These are phyloP conservation scores for Gadus chalcogrammus DNA, from an alignment of 2,113 vertebrate species.

Conservation along the genomic window DNA sequence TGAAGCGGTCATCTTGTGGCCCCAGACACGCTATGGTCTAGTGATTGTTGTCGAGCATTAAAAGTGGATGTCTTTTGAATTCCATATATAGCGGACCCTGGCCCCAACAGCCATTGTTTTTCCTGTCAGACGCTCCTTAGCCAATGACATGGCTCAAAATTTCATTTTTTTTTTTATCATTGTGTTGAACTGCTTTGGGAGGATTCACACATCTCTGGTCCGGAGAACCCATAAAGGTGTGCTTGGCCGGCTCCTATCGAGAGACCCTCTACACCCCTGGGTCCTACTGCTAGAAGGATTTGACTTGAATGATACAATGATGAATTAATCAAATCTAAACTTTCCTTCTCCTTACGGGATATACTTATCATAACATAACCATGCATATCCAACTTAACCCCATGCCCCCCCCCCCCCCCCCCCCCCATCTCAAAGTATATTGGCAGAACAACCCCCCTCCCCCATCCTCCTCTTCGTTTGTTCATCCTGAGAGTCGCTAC, in stretches of 20 bases:
- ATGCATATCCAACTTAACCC: too few relatives aligned
- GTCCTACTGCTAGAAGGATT: conserved; percentile 66
- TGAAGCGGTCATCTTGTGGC: conserved; percentile 72
- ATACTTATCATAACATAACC: too few relatives aligned
- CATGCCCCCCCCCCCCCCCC: too few relatives aligned
- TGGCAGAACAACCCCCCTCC: not conserved
- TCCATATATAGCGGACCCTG: conserved; percentile 68
- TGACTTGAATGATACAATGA: too few relatives aligned
- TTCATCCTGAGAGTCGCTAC: conserved; percentile 33
- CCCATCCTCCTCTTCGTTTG: conserved; percentile 22
- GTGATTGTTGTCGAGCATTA: not conserved
- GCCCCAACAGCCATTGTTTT: conserved; percentile 60
- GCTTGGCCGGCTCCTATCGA: conserved; percentile 31
- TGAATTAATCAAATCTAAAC: too few relatives aligned
- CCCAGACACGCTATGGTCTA: conserved; percentile 9
- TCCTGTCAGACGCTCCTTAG: conserved; percentile 62
- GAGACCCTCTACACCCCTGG: conserved; percentile 50
- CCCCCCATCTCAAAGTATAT: too few relatives aligned
- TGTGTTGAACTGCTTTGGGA: conserved; percentile 47
- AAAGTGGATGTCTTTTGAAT: conserved; percentile 35
- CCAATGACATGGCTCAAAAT: conserved; percentile 63
- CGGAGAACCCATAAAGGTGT: conserved; percentile 62
- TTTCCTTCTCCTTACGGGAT: too few relatives aligned
- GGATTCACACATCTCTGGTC: conserved; percentile 43
- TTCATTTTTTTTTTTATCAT: conserved; percentile 46